Evolutionary conservation across 2,888 invertebrate species (phyloP).

Genomic region (Lathronympha strigana): DNA sequence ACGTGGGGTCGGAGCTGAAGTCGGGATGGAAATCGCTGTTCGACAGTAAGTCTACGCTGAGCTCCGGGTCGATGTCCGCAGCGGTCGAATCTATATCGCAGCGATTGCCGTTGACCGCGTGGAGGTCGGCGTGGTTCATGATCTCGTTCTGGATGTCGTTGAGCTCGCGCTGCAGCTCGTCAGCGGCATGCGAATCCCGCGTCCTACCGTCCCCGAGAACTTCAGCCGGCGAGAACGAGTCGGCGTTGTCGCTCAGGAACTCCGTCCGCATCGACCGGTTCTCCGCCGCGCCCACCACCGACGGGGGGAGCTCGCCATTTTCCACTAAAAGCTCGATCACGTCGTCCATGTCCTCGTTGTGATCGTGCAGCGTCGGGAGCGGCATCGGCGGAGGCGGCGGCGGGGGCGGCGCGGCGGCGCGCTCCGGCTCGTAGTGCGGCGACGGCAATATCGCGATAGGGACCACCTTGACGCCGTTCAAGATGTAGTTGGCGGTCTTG

Average conservation of each 20-base stretch:
- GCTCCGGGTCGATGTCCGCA: slow-evolving; percentile 64
- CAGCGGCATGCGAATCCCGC: slow-evolving; percentile 69
- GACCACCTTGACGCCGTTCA: slow-evolving; percentile 85
- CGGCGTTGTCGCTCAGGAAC: slow-evolving; percentile 67
- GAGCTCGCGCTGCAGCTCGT: slow-evolving; percentile 73
- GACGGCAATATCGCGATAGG: slow-evolving; percentile 79
- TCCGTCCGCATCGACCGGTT: slow-evolving; percentile 65
- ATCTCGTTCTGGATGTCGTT: slow-evolving; percentile 78
- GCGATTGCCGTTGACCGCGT: slow-evolving; percentile 55
- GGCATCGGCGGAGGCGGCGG: slow-evolving; percentile 68
- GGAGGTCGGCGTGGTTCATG: slow-evolving; percentile 71
- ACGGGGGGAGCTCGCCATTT: slow-evolving; percentile 95
- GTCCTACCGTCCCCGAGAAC: slow-evolving; percentile 64
- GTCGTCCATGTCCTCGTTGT: slow-evolving; percentile 88
- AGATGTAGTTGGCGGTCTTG: slow-evolving; percentile 78
- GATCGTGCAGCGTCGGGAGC: slow-evolving; percentile 61
- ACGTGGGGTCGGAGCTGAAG: slow-evolving; percentile 65
- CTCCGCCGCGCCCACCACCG: slow-evolving; percentile 88
- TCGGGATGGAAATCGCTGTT: slow-evolving; percentile 67
- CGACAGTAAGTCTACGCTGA: slow-evolving; percentile 62
- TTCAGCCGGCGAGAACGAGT: slow-evolving; percentile 57
- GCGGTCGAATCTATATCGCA: slow-evolving; percentile 53
- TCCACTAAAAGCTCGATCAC: slow-evolving; percentile 97
- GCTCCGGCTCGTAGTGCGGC: slow-evolving; percentile 73
- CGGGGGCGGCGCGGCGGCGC: slow-evolving; percentile 58